phyloP scores from a whole-genome alignment of 1,140 invertebrate genomes.

The Sitobion miscanthi region DNA sequence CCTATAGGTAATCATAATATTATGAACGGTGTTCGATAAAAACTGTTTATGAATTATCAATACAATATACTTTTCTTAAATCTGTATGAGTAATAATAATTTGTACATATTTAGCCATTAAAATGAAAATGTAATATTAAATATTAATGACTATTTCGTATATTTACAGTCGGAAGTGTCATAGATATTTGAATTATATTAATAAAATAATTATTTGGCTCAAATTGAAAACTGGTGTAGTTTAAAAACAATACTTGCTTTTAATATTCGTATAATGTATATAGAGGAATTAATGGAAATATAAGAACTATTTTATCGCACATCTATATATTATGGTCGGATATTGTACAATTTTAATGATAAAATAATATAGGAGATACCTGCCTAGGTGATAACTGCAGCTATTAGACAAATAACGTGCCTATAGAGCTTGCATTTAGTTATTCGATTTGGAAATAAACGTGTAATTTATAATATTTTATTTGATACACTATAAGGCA shows the following conservation, averaged over 20 bases:
- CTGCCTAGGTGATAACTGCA: too few relatives aligned
- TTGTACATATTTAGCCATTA: neutral
- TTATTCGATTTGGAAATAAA: neutral
- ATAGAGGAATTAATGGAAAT: neutral
- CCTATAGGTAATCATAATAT: neutral
- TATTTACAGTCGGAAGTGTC: neutral
- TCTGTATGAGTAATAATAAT: neutral
- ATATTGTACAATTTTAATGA: neutral
- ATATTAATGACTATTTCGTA: neutral
- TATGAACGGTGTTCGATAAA: neutral
- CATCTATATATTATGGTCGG: neutral
- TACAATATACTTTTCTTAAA: neutral
- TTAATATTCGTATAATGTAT: too few relatives aligned
- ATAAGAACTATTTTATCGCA: neutral
- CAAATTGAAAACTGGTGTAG: too few relatives aligned
- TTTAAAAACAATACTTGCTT: too few relatives aligned
- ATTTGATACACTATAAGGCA: neutral
- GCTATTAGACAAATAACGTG: neutral
- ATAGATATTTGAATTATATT: too few relatives aligned
- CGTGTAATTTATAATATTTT: neutral
- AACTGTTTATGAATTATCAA: neutral
- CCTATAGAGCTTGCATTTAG: neutral
- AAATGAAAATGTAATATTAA: neutral
- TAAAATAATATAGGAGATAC: neutral
- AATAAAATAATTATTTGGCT: too few relatives aligned